phyloP scores from a whole-genome alignment of 2,797 vertebrate species.

The Rhinoraja longicauda region DNA sequence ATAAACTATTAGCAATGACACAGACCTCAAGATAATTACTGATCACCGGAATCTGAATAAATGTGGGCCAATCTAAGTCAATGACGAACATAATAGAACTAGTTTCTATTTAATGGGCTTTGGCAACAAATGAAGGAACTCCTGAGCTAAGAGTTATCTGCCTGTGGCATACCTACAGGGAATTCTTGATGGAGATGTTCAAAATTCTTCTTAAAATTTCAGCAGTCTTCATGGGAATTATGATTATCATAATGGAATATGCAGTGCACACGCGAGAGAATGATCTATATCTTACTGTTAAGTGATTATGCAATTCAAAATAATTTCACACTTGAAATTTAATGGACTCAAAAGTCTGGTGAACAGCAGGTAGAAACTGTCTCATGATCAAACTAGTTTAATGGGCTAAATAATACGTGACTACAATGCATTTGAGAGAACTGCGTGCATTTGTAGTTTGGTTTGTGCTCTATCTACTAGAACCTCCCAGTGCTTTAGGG shows the following conservation, averaged over 20 bases:
- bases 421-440: not conserved
- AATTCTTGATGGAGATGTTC: not conserved
- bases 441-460: not conserved
- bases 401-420: not conserved
- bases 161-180: not conserved
- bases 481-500: not conserved
- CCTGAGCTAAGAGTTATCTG: not conserved
- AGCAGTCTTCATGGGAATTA: not conserved
- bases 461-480: not conserved
- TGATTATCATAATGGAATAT: not conserved
- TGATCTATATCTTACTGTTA: not conserved
- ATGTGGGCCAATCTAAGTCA: conserved; percentile 6
- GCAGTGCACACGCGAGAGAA: not conserved
- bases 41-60: not conserved
- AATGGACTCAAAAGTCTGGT: not conserved
- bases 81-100: not conserved
- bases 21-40: not conserved
- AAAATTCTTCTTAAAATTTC: not conserved
- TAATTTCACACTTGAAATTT: not conserved
- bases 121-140: not conserved
- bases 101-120: conserved; percentile 17
- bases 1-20: not conserved
- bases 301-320: not conserved
- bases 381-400: not conserved
- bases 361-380: not conserved